Base-by-base conservation (phyloP, 2,113 vertebrate genomes). In the Saccopteryx bilineata region DNA sequence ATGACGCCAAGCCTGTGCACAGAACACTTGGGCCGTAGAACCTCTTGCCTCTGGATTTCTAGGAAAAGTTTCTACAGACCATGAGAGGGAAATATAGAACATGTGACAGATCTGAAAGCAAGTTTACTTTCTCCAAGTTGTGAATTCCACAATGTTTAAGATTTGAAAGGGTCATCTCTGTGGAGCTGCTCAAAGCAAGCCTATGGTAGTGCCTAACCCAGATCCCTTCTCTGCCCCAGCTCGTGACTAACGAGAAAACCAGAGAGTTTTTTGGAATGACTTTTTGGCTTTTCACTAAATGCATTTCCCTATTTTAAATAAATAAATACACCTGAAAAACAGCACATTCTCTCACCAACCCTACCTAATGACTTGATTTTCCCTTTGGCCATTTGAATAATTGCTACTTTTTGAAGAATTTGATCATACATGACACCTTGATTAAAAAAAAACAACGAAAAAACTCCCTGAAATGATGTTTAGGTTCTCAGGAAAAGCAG, bases 331-430 rank as follows among this genome's bases (percentile, higher is more conserved):
- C 63, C 68, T 9, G 1, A 50, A 81, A 83, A 86, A 82, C 5
- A 5, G 54, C 48, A 28, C 65, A 69, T 72, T 92, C 83, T 79
- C 90, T 96, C 56, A 71, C 71, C 94, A 96, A 86, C 69, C 89
- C 81, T 96, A 39, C 80, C 80, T 90, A 94, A 93, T 66, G 63
- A 76, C 81, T 94, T 86, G 60, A 48, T 69, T 93, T 92, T 96
- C 65, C 91, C 89, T 83, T 75, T 65, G 71, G 79, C 56, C 71
- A 91, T 83, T 68, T 81, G 83, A 94, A 84, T 60, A 87, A 91
- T 74, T 91, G 75, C 33, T 72, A 58, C 72, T 48, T 76, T 93
- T 90, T 52, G 31, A 65, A 92, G 68, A 87, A 89, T 12, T 33
- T 90, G 33, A 83, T 92, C 68, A 24, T 68, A 23, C 9, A 5